Evolutionary conservation across 2,888 invertebrate genomes (phyloP).

Genomic region (Eupithecia tripunctaria): DNA sequence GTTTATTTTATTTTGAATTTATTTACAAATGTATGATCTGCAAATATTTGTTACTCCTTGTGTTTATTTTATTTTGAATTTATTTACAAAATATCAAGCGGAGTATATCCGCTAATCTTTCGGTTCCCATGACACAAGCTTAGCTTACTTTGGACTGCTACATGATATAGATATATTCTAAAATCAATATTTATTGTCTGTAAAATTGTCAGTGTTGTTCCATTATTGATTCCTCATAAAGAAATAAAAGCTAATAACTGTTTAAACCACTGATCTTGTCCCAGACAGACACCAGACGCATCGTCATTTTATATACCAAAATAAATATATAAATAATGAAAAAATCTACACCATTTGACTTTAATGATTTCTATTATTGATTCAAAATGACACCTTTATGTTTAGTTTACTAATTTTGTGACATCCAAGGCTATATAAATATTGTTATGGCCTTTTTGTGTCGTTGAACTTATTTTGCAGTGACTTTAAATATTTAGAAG

Average conservation of each 20-base stretch:
- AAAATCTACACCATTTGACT: conserved; percentile 21
- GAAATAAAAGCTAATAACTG: conserved; percentile 8
- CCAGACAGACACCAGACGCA: conserved; percentile 33
- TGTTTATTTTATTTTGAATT: too few species aligned
- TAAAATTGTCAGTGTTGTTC: neutral
- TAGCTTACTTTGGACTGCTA: neutral
- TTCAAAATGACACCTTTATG: conserved; percentile 45
- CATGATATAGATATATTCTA: neutral
- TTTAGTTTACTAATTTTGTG: conserved; percentile 45
- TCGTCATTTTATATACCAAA: conserved; percentile 17
- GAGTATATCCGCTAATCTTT: too few species aligned
- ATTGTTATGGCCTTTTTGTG: conserved; percentile 26
- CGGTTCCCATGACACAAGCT: neutral
- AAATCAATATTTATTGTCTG: neutral
- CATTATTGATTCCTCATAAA: conserved; percentile 23
- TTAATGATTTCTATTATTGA: conserved; percentile 44
- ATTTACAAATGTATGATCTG: neutral
- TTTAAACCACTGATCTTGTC: conserved; percentile 16
- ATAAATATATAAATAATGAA: conserved; percentile 1
- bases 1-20: too few species aligned
- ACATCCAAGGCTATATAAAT: conserved; percentile 38
- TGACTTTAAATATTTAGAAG: neutral
- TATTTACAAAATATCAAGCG: too few species aligned
- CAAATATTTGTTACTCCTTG: too few species aligned
- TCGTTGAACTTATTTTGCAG: conserved; percentile 9